A percentile compares a stretch with the other conserved stretches of the same genome.
phyloP scores from a whole-genome alignment of 2,888 invertebrate genomes.

The Pyralis farinalis region DNA sequence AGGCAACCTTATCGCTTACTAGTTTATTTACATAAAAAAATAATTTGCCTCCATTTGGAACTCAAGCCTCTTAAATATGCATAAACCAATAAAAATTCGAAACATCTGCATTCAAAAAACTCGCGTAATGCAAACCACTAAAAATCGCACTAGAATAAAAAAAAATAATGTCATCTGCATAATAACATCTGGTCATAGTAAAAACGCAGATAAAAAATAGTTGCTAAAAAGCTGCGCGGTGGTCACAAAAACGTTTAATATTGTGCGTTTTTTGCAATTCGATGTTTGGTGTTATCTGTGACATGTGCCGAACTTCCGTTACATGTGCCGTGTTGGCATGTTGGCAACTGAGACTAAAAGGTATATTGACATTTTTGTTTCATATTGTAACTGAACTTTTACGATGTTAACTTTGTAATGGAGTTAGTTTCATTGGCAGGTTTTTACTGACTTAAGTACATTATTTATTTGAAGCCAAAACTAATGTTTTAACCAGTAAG shows the following conservation, averaged over 20 bases:
- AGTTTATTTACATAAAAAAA: not conserved
- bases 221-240: conserved; percentile 56
- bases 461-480: too few species aligned
- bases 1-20: too few species aligned
- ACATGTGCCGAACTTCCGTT: conserved; percentile 70
- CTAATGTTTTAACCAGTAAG: too few species aligned
- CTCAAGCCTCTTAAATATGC: conserved; percentile 10
- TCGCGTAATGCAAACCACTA: conserved; percentile 60
- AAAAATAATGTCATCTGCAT: conserved; percentile 79
- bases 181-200: conserved; percentile 72
- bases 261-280: conserved; percentile 39
- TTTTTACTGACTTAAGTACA: too few species aligned
- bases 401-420: too few species aligned
- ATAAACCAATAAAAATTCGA: conserved; percentile 46
- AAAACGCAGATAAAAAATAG: conserved; percentile 59
- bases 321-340: conserved; percentile 8
- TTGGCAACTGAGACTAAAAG: not conserved
- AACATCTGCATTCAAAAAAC: conserved; percentile 72
- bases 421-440: too few species aligned
- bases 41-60: conserved; percentile 5
- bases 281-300: conserved; percentile 38
- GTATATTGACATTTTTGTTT: not conserved
- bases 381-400: too few species aligned
- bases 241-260: conserved; percentile 40
- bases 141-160: conserved; percentile 70